phyloP scores from a whole-genome alignment of 2,113 vertebrate species.

The Larimichthys polyactis region DNA sequence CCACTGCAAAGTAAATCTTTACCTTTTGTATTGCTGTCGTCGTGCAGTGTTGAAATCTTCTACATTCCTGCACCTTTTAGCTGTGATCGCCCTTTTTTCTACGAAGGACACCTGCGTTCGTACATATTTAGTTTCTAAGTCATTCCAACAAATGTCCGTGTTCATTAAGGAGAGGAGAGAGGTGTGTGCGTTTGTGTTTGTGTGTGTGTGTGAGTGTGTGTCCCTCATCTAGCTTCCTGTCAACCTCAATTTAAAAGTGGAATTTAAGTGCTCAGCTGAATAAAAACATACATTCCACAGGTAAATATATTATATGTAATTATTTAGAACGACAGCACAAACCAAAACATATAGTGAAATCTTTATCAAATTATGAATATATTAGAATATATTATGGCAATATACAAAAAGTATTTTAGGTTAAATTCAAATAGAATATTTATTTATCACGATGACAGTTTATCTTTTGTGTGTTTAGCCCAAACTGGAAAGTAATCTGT shows the following conservation, averaged over 20 bases:
- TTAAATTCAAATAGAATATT: constrained; percentile 73
- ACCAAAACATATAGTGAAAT: constrained; percentile 80
- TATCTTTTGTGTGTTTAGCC: constrained; percentile 60
- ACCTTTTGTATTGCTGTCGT: constrained; percentile 40
- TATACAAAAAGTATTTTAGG: constrained; percentile 74
- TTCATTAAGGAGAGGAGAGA: constrained; percentile 17
- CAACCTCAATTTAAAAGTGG: constrained; percentile 53
- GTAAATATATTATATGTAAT: constrained; percentile 70
- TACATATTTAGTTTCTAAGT: constrained; percentile 40
- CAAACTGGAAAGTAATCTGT: constrained; percentile 17
- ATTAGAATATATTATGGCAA: constrained; percentile 79
- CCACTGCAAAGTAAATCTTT: constrained; percentile 36
- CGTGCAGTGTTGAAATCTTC: constrained; percentile 41
- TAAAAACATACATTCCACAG: constrained; percentile 64
- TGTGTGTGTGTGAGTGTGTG: background rate
- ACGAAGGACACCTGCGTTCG: constrained; percentile 22
- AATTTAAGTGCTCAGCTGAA: constrained; percentile 46
- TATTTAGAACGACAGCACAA: constrained; percentile 81
- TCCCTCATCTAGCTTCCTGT: constrained; percentile 43
- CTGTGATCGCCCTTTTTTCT: constrained; percentile 49
- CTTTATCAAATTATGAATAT: constrained; percentile 78
- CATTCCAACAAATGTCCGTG: constrained; percentile 51
- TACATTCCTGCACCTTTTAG: constrained; percentile 58
- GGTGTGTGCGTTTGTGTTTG: constrained; percentile 18
- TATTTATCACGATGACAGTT: constrained; percentile 68